Conservation (phyloP, 2,797 vertebrate genomes). For the Parambassis ranga region DNA sequence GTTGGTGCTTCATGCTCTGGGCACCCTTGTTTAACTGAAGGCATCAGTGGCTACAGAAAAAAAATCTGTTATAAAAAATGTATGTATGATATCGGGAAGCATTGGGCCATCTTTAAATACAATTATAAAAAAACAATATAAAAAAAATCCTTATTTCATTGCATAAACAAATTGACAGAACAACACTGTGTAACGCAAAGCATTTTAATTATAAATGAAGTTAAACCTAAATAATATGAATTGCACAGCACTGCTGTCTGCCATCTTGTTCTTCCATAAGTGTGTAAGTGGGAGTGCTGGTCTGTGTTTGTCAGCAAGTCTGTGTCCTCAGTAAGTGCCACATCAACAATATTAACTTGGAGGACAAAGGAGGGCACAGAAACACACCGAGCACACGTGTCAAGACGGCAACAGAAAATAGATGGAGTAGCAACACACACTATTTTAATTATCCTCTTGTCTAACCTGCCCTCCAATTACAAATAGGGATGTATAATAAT, state of each 20-base stretch:
- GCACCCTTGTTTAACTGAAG: too few relatives aligned
- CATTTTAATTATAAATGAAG: background rate
- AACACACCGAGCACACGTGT: constrained; percentile 47
- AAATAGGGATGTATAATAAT: constrained; percentile 76
- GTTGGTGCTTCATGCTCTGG: too few relatives aligned
- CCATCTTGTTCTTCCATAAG: constrained; percentile 22
- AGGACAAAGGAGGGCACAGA: constrained; percentile 71
- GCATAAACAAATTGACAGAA: background rate
- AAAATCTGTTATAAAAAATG: too few relatives aligned
- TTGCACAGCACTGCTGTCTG: constrained; percentile 13
- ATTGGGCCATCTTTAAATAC: too few relatives aligned
- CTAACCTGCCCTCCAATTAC: constrained; percentile 78
- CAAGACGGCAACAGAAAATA: constrained; percentile 67
- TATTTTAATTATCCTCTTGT: constrained; percentile 78
- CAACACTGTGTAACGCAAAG: background rate
- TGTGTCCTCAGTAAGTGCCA: constrained; percentile 69
- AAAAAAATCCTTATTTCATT: background rate
- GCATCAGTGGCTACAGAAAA: too few relatives aligned
- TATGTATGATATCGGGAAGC: too few relatives aligned
- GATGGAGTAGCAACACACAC: constrained; percentile 66
- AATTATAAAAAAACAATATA: too few relatives aligned
- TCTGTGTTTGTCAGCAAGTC: constrained; percentile 57
- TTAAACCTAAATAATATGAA: constrained; percentile 6
- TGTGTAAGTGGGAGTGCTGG: constrained; percentile 21
- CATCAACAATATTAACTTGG: constrained; percentile 76